Percentiles rank a stretch among this genome's conserved stretches.
Evolutionary conservation across 2,888 invertebrate genomes (phyloP).

Genomic region (Physocephala rufipes): DNA sequence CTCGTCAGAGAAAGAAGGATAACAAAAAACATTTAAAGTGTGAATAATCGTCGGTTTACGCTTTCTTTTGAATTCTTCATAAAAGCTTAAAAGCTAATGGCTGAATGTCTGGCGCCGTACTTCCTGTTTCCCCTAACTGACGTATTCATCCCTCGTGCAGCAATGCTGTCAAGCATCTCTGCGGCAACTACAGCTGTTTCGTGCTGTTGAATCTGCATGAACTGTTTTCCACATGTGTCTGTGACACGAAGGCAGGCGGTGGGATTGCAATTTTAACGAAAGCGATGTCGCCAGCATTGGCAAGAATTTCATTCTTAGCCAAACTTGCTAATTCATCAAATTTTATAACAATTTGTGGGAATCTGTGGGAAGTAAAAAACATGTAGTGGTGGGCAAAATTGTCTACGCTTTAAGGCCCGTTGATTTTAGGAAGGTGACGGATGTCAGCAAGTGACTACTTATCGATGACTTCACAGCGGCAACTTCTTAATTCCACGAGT

Average conservation of each 20-base stretch:
- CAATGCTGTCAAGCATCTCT: no score
- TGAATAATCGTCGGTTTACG: no score
- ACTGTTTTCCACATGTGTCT: no score
- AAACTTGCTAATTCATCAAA: constrained; percentile 5
- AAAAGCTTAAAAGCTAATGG: constrained; percentile 27
- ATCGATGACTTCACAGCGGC: no score
- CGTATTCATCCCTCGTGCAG: no score
- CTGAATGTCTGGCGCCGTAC: background rate
- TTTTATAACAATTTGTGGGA: background rate
- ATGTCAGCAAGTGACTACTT: constrained; percentile 18
- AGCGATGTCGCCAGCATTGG: background rate
- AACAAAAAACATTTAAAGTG: no score
- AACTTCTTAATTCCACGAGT: no score
- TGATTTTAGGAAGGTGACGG: constrained; percentile 22
- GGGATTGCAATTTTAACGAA: background rate
- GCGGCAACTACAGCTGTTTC: no score
- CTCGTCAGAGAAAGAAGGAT: background rate
- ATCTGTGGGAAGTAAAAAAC: background rate
- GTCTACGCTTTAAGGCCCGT: background rate
- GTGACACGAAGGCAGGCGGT: no score
- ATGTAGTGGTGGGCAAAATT: background rate
- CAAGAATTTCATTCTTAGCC: constrained; percentile 20
- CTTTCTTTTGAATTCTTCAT: constrained; percentile 28
- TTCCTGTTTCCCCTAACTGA: no score
- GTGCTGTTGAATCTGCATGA: no score